Conservation (phyloP, 2,797 vertebrate species). For the Takifugu rubripes region DNA sequence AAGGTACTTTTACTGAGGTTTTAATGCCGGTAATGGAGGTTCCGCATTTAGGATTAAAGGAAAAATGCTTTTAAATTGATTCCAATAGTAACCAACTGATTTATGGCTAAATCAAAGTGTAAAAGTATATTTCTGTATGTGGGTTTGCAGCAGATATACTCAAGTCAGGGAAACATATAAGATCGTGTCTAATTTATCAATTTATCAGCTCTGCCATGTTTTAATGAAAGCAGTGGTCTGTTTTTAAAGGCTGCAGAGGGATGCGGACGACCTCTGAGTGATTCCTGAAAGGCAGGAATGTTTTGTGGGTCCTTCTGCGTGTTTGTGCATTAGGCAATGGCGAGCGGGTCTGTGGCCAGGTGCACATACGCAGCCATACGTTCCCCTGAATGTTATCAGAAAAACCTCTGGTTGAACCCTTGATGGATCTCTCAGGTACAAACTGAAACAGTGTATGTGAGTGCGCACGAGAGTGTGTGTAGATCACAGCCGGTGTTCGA, state of each 20-base stretch:
- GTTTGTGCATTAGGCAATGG: conserved; percentile 2
- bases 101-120: too few relatives aligned
- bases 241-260: not conserved
- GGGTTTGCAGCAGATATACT: too few relatives aligned
- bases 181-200: too few relatives aligned
- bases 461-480: conserved; percentile 8
- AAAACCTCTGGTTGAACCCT: conserved; percentile 55
- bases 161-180: too few relatives aligned
- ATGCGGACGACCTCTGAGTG: not conserved
- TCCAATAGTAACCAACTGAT: too few relatives aligned
- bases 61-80: too few relatives aligned
- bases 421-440: conserved; percentile 15
- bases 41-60: too few relatives aligned
- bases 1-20: too few relatives aligned
- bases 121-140: too few relatives aligned
- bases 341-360: conserved; percentile 13
- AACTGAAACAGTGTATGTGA: conserved; percentile 5
- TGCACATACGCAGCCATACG: conserved; percentile 23
- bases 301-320: not conserved
- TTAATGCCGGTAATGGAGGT: too few relatives aligned
- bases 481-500: conserved; percentile 9
- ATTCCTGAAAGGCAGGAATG: not conserved
- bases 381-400: conserved; percentile 45
- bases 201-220: too few relatives aligned
- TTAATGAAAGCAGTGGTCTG: too few relatives aligned